Conservation (phyloP, 2,797 vertebrate genomes). For the Peromyscus aztecus region DNA sequence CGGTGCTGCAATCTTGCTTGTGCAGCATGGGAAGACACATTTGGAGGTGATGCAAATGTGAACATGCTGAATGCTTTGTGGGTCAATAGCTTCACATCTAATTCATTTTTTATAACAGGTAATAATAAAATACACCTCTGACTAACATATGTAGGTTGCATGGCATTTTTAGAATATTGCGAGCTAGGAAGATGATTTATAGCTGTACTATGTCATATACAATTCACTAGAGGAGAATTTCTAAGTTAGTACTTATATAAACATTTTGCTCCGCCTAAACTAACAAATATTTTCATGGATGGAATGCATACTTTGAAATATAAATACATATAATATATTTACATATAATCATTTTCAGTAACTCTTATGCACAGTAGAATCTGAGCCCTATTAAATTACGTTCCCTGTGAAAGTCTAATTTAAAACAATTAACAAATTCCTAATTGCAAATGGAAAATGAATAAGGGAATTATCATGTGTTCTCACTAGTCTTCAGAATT, state of each 20-base stretch:
- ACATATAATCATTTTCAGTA: neutral
- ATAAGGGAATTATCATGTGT: neutral
- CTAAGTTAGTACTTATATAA: neutral
- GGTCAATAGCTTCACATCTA: neutral
- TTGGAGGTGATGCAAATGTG: neutral
- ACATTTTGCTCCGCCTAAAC: neutral
- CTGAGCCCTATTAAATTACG: neutral
- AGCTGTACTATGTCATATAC: neutral
- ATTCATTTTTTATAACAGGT: neutral
- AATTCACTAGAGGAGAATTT: neutral
- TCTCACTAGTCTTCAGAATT: neutral
- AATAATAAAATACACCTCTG: neutral
- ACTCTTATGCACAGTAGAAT: neutral
- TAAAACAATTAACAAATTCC: slow-evolving; percentile 35
- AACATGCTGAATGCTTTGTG: neutral
- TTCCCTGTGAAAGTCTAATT: neutral
- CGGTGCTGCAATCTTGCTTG: neutral
- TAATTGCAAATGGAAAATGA: neutral
- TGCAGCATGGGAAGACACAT: neutral
- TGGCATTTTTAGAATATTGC: neutral
- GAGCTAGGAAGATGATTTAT: neutral
- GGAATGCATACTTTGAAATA: neutral
- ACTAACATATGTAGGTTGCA: neutral
- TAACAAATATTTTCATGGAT: neutral
- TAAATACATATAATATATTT: neutral